Base-by-base conservation (phyloP, 2,113 vertebrate species). In the Nyctibius bracteatus region DNA sequence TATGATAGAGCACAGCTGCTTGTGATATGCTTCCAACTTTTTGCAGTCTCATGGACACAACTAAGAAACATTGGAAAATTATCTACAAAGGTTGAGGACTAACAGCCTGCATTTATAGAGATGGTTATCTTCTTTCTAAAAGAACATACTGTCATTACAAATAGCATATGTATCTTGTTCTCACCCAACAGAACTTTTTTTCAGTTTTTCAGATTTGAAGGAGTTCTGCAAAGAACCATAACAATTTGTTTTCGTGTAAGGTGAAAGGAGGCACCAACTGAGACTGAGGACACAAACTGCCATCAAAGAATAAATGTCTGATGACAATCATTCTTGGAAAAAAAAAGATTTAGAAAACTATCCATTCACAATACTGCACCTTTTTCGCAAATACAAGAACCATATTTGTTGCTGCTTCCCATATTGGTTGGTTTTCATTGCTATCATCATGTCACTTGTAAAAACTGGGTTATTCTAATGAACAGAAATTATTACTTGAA, bases 381-480 rank as follows among this genome's bases (percentile, higher is more conserved):
- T 81, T 86, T 91, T 94, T 82, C 71, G 19, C 51, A 88, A 93
- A 87, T 82, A 88, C 54, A 91, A 91, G 88, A 85, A 84, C 33
- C 16, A n/a, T 66, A 51, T 63, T 86, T 86, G 72, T 61, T 86
- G 52, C 68, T 90, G 68, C 61, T 91, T 88, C 68, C 52, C 44
- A 2, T 79, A 84, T 57, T 89, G 75, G 54, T 81, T 85, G 41
- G 16, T 66, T 94, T 92, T 79, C 86, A 47, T 24, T 75, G 65
- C 68, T 80, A 43, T 72, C 20, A 54, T 12, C 20, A 54, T 12
- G 46, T 90, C 82, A 35, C 82, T 88, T 91, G 73, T 87, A 93
- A 95, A 96, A 95, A 57, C 83, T 88, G 86, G 88, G 70, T 94
- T 95, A 80, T 65, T 87, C 66, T 93, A 81, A 68, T 33, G 44